Evolutionary conservation across 2,113 vertebrate species (phyloP).

Genomic region (Silurus glanis): DNA sequence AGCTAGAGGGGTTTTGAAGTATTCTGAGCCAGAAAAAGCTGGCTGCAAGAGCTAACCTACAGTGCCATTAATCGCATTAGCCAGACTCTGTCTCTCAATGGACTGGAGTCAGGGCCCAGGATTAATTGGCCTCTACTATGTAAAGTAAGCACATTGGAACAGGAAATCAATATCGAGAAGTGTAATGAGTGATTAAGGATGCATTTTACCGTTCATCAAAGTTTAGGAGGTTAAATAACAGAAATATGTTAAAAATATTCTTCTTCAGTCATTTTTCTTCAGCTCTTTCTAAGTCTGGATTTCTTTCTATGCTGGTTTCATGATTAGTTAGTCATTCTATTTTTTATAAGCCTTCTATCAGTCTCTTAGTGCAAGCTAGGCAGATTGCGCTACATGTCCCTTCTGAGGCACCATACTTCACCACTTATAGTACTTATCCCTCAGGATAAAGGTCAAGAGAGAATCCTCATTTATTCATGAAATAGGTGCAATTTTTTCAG

Average conservation of each 20-base stretch:
- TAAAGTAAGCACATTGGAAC: constrained; percentile 69
- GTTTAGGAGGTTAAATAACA: constrained; percentile 49
- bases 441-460: constrained; percentile 58
- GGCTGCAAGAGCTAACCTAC: constrained; percentile 60
- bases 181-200: constrained; percentile 71
- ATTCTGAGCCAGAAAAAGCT: constrained; percentile 44
- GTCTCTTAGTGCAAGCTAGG: constrained; percentile 36
- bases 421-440: constrained; percentile 40
- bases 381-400: constrained; percentile 62
- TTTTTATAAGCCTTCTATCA: constrained; percentile 60
- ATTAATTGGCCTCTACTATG: constrained; percentile 74
- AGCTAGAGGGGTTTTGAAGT: constrained; percentile 49
- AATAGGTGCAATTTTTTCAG: constrained; percentile 58
- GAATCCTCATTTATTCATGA: constrained; percentile 71
- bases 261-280: constrained; percentile 28
- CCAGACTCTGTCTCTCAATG: constrained; percentile 54
- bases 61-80: constrained; percentile 75
- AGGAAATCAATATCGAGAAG: constrained; percentile 68
- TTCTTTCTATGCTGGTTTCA: constrained; percentile 25
- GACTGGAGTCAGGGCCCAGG: constrained; percentile 62
- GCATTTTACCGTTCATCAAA: constrained; percentile 65
- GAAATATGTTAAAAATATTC: constrained; percentile 51
- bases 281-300: not conserved
- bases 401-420: constrained; percentile 70
- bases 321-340: constrained; percentile 60